Percentiles rank a stretch among this genome's conserved stretches.
Conservation (phyloP, 2,113 vertebrate genomes). For the Neoarius graeffei region DNA sequence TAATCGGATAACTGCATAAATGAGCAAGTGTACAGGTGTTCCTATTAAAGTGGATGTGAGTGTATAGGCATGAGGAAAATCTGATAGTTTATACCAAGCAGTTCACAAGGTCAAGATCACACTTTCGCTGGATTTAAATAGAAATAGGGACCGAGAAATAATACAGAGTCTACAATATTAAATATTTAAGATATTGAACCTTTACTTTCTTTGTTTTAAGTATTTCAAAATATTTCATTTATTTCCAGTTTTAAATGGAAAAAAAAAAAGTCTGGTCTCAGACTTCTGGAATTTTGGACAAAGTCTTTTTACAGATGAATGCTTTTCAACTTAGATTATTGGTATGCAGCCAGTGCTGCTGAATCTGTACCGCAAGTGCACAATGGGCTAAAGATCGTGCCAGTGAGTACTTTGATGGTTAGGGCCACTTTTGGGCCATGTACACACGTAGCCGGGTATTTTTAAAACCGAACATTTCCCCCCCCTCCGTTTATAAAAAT, state of each 20-base stretch:
- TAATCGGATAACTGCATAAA: background rate
- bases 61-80: background rate
- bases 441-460: too few relatives aligned
- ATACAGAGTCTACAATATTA: too few relatives aligned
- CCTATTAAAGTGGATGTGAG: too few relatives aligned
- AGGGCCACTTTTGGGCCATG: background rate
- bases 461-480: too few relatives aligned
- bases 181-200: too few relatives aligned
- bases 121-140: too few relatives aligned
- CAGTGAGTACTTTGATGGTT: background rate
- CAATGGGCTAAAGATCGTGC: background rate
- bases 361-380: slow-evolving; percentile 72
- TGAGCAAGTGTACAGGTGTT: background rate
- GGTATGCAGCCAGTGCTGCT: slow-evolving; percentile 33
- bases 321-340: background rate
- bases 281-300: background rate
- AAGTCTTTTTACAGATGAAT: background rate
- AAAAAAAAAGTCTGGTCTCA: background rate
- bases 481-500: too few relatives aligned
- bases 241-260: background rate
- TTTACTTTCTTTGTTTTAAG: too few relatives aligned
- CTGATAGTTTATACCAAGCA: background rate
- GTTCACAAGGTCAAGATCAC: background rate
- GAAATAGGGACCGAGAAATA: too few relatives aligned
- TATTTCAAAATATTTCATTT: too few relatives aligned